Conservation (phyloP, 2,888 invertebrate species). For the Drosophila hamatofila region DNA sequence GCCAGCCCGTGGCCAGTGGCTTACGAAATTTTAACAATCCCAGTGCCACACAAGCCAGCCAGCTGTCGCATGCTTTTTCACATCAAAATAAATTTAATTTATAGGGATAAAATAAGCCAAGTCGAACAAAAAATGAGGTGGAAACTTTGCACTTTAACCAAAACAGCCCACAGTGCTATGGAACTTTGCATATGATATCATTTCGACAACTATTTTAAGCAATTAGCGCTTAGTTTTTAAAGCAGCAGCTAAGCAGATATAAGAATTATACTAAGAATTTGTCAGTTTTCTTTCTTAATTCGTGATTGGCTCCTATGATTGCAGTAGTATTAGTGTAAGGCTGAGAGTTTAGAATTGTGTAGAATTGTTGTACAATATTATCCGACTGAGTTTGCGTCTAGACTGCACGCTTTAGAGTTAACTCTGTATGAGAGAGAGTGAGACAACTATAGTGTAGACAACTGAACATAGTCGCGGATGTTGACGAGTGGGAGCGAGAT, state of each 20-base stretch:
- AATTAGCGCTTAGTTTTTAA: not conserved
- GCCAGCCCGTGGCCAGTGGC: constrained; percentile 15
- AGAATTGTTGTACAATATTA: not conserved
- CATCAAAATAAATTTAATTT: constrained; percentile 19
- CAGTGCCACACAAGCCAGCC: not conserved
- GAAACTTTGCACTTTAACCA: constrained; percentile 14
- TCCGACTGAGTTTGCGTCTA: not conserved
- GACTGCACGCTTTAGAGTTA: not conserved
- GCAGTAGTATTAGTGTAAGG: not conserved
- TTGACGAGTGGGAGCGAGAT: not conserved
- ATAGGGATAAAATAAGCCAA: not conserved
- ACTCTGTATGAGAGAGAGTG: not conserved
- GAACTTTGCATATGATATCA: not conserved
- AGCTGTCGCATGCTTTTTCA: constrained; percentile 4
- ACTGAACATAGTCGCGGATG: not conserved
- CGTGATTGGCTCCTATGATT: not conserved
- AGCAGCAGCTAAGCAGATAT: not conserved
- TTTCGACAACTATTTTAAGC: not conserved
- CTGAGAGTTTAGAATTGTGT: not conserved
- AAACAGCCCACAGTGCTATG: not conserved
- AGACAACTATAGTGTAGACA: not conserved
- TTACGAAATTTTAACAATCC: constrained; percentile 38
- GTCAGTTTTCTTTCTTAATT: not conserved
- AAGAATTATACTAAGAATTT: not conserved
- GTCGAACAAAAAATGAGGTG: not conserved